A percentile compares a stretch with the other conserved stretches of the same genome.
phyloP scores from a whole-genome alignment of 1,140 invertebrate species.

The Saxidomus purpurata region DNA sequence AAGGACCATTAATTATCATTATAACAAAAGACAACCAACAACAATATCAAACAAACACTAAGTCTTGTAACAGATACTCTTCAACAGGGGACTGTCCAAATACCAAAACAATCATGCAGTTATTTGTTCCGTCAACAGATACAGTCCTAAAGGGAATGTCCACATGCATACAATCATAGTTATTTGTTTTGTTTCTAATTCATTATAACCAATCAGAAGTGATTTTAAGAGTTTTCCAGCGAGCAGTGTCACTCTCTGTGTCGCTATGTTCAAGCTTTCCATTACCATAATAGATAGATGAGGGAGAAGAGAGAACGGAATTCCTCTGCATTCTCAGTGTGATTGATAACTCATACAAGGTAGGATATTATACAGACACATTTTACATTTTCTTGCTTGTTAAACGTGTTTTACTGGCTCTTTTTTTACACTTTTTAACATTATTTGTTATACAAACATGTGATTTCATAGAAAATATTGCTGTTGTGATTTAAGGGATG shows the following conservation, averaged over 20 bases:
- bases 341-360: constrained; percentile 5
- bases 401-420: neutral
- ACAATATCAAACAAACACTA: no score
- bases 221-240: neutral
- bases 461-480: no score
- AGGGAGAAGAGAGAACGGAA: neutral
- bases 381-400: no score
- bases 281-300: neutral
- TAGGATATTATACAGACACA: neutral
- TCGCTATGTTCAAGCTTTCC: neutral
- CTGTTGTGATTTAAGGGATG: no score
- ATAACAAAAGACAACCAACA: no score
- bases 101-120: no score
- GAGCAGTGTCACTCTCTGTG: neutral
- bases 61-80: neutral
- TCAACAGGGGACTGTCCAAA: no score
- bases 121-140: no score
- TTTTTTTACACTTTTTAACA: neutral
- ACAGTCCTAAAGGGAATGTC: neutral
- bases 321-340: neutral
- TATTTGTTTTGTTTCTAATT: constrained; percentile 10
- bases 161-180: neutral
- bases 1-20: no score
- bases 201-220: constrained; percentile 8
- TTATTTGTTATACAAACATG: no score